These are phyloP conservation scores for Cancer borealis DNA, from an alignment of 2,888 invertebrate species.

Conservation along the genomic window DNA sequence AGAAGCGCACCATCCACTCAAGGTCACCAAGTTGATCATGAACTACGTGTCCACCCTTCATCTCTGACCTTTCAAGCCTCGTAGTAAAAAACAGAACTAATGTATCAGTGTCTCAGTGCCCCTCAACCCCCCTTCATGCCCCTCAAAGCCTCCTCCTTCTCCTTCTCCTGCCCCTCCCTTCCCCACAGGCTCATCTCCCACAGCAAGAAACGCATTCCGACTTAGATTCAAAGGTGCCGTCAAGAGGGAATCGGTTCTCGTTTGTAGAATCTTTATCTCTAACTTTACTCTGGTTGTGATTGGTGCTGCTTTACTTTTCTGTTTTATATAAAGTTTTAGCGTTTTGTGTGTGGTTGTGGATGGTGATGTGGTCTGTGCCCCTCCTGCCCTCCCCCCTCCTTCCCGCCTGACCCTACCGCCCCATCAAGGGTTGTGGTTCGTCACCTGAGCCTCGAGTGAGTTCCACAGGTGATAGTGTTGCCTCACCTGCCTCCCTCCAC, in stretches of 20 bases:
- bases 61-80: constrained; percentile 15
- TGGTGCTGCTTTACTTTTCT: neutral
- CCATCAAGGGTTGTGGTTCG: neutral
- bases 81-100: neutral
- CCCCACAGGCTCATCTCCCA: neutral
- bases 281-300: neutral
- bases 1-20: neutral
- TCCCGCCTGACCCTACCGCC: neutral
- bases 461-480: constrained; percentile 33
- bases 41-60: neutral
- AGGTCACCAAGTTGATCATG: constrained; percentile 25
- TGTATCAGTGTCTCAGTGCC: neutral
- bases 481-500: neutral
- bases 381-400: neutral
- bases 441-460: constrained; percentile 4
- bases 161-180: neutral
- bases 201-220: neutral
- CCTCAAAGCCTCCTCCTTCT: neutral
- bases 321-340: neutral
- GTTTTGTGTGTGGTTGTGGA: neutral
- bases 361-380: neutral
- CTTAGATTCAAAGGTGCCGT: neutral
- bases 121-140: neutral
- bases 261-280: neutral
- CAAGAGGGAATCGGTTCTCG: neutral